Conservation (phyloP, 1,140 invertebrate species). For the Euglossa dilemma region DNA sequence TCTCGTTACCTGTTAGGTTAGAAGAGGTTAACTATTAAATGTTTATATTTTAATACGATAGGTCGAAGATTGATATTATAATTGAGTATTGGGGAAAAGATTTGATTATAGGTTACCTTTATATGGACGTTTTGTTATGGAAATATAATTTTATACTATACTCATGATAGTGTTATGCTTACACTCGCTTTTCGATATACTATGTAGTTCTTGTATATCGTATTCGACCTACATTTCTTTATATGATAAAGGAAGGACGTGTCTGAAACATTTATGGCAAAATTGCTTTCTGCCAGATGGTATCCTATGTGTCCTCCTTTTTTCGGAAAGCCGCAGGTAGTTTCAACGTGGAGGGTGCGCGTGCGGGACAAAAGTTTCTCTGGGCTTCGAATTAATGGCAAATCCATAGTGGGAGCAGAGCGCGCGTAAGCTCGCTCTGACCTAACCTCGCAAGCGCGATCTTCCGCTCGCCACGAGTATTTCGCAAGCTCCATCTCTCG, state of each 20-base stretch:
- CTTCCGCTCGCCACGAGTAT: slow-evolving; percentile 7
- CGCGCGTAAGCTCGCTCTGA: slow-evolving; percentile 60
- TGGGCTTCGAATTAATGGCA: slow-evolving; percentile 76
- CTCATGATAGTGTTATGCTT: no score
- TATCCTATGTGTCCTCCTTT: slow-evolving; percentile 36
- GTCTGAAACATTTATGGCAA: neutral
- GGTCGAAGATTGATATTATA: no score
- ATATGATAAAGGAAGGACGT: neutral
- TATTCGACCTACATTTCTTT: neutral
- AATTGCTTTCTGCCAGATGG: slow-evolving; percentile 51
- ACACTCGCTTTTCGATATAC: fast-evolving
- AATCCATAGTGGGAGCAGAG: slow-evolving; percentile 75
- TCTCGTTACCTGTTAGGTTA: no score
- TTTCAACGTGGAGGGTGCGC: slow-evolving; percentile 58
- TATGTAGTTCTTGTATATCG: neutral
- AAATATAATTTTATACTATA: no score
- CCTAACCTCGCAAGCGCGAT: slow-evolving; percentile 43
- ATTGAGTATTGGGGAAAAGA: no score
- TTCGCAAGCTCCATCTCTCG: slow-evolving; percentile 69
- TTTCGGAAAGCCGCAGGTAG: slow-evolving; percentile 71
- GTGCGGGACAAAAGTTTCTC: slow-evolving; percentile 72
- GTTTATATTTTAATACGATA: no score
- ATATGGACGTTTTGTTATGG: no score
- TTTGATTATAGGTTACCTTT: no score
- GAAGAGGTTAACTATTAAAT: no score